Percentiles rank a stretch among this genome's conserved stretches.
phyloP scores from a whole-genome alignment of 2,113 vertebrate species.

The Lepus americanus region DNA sequence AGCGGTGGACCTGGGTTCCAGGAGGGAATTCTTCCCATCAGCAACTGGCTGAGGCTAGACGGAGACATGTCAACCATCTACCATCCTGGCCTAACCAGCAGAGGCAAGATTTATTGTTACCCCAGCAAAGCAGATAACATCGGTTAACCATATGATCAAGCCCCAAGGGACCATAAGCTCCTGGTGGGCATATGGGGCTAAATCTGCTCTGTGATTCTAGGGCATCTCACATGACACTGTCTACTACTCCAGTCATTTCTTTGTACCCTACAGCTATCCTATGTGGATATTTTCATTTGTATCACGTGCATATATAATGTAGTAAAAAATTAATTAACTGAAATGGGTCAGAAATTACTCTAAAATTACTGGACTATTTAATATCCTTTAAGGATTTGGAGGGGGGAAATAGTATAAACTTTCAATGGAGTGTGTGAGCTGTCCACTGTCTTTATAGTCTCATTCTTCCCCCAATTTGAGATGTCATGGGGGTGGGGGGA shows the following conservation, averaged over 20 bases:
- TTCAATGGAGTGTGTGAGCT: background rate
- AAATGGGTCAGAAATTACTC: background rate
- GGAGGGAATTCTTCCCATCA: background rate
- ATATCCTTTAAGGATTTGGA: background rate
- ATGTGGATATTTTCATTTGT: background rate
- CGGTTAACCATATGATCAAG: background rate
- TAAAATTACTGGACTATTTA: slow-evolving; percentile 7
- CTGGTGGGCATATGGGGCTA: background rate
- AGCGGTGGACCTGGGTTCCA: background rate
- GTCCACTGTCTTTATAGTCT: background rate
- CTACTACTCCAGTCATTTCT: background rate
- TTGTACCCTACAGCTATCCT: background rate
- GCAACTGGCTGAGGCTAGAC: background rate
- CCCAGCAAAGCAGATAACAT: background rate
- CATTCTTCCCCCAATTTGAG: slow-evolving; percentile 21
- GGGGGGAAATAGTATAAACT: background rate
- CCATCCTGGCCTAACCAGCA: background rate
- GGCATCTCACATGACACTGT: background rate
- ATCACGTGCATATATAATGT: background rate
- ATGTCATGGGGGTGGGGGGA: background rate
- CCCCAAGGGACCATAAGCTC: background rate
- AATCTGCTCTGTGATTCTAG: background rate
- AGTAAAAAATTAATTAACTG: slow-evolving; percentile 3
- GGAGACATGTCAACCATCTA: background rate
- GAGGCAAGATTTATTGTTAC: background rate